Conservation (phyloP, 1,140 invertebrate species). For the Pemphigus obesinymphae region DNA sequence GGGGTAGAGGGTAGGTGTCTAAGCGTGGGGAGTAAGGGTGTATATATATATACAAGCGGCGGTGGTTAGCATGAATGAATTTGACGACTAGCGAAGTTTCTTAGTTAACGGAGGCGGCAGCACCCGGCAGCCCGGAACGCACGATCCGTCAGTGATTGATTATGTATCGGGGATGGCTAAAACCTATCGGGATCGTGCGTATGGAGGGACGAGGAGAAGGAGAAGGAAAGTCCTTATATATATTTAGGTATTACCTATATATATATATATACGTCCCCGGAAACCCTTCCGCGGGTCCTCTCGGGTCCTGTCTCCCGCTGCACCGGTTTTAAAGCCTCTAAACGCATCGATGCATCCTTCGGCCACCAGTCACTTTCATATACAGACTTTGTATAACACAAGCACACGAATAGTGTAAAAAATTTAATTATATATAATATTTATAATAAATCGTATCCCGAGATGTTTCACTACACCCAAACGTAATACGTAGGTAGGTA, state of each 20-base stretch:
- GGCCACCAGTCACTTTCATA: constrained; percentile 10
- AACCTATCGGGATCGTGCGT: constrained; percentile 16
- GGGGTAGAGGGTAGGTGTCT: background rate
- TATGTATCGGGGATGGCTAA: constrained; percentile 36
- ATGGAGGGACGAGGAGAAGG: background rate
- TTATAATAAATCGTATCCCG: background rate
- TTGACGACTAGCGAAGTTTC: constrained; percentile 41
- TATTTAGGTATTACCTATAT: constrained; percentile 30
- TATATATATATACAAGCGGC: background rate
- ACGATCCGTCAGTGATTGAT: constrained; percentile 35
- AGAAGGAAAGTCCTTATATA: background rate
- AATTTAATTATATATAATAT: background rate
- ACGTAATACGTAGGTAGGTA: no score
- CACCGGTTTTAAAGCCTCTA: background rate
- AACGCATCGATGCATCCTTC: constrained; percentile 5
- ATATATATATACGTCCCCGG: background rate
- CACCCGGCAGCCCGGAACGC: constrained; percentile 34
- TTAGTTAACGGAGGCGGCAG: constrained; percentile 37
- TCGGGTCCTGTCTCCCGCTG: background rate
- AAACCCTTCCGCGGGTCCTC: background rate
- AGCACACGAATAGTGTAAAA: no score
- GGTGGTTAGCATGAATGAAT: constrained; percentile 39
- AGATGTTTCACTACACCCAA: no score
- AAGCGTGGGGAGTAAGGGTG: background rate
- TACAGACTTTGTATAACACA: no score